Percentiles rank a stretch among this genome's conserved stretches.
Evolutionary conservation across 2,797 vertebrate genomes (phyloP).

Genomic region (Tenualosa ilisha): DNA sequence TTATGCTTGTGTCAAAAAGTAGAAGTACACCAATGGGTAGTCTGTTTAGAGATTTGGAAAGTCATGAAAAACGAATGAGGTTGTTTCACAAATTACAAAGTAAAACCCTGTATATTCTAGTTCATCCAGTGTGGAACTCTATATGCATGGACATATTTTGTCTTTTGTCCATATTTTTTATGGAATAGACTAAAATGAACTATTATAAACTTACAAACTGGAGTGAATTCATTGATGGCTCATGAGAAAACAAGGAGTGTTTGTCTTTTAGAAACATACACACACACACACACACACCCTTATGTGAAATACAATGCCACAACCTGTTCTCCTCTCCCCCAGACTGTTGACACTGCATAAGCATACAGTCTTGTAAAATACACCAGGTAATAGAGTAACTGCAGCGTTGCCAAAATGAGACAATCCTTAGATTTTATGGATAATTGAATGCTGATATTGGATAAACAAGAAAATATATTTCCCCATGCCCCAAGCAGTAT

Average conservation of each 20-base stretch:
- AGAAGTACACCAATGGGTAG: not conserved
- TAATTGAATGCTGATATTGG: constrained; percentile 15
- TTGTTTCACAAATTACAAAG: not conserved
- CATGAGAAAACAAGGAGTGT: not conserved
- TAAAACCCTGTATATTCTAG: not conserved
- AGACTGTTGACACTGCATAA: not conserved
- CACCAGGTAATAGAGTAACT: not conserved
- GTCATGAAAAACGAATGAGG: not conserved
- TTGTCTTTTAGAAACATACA: not conserved
- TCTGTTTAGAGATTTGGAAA: not conserved
- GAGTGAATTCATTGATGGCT: not conserved
- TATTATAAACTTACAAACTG: not conserved
- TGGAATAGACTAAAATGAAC: not conserved
- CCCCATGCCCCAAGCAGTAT: not conserved
- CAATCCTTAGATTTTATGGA: constrained; percentile 5
- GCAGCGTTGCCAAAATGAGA: not conserved
- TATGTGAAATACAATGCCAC: not conserved
- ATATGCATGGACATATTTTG: not conserved
- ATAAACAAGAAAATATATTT: not conserved
- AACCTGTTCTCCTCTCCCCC: not conserved
- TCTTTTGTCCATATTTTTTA: not conserved
- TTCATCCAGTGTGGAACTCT: not conserved
- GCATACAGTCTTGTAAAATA: not conserved
- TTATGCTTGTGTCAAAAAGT: not conserved
- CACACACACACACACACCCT: not conserved